Conservation (phyloP, 2,888 invertebrate species). For the Sinelater perroti region DNA sequence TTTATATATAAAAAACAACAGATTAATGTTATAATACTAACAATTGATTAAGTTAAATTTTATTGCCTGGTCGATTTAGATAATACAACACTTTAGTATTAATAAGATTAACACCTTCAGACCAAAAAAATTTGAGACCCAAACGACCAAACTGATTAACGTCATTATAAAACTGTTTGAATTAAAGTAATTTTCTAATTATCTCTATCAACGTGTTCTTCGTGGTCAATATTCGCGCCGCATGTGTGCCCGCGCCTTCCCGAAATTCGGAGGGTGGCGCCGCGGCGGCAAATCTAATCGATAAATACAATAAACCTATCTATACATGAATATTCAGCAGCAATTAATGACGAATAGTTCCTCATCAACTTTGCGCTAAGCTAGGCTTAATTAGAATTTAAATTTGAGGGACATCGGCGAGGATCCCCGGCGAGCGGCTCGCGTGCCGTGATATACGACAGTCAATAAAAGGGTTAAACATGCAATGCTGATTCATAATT, state of each 20-base stretch:
- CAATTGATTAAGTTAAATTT: too few relatives aligned
- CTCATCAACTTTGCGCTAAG: slow-evolving; percentile 36
- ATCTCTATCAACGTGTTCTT: too few relatives aligned
- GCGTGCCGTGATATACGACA: slow-evolving; percentile 55
- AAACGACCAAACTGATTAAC: too few relatives aligned
- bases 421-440: slow-evolving; percentile 36
- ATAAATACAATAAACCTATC: slow-evolving; percentile 32
- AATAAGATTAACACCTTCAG: too few relatives aligned
- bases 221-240: too few relatives aligned
- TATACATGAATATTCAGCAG: slow-evolving; percentile 36
- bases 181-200: too few relatives aligned
- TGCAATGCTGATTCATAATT: slow-evolving; percentile 59
- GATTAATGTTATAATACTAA: too few relatives aligned
- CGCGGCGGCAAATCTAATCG: slow-evolving; percentile 19
- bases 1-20: too few relatives aligned
- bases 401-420: slow-evolving; percentile 41
- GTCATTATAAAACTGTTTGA: too few relatives aligned
- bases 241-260: neutral
- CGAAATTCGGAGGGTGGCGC: neutral
- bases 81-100: too few relatives aligned
- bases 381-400: slow-evolving; percentile 45
- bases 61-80: too few relatives aligned
- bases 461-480: slow-evolving; percentile 60
- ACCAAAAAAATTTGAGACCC: too few relatives aligned
- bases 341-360: slow-evolving; percentile 38